Evolutionary conservation across 2,113 vertebrate species (phyloP).

Genomic region (Vanacampus margaritifer): DNA sequence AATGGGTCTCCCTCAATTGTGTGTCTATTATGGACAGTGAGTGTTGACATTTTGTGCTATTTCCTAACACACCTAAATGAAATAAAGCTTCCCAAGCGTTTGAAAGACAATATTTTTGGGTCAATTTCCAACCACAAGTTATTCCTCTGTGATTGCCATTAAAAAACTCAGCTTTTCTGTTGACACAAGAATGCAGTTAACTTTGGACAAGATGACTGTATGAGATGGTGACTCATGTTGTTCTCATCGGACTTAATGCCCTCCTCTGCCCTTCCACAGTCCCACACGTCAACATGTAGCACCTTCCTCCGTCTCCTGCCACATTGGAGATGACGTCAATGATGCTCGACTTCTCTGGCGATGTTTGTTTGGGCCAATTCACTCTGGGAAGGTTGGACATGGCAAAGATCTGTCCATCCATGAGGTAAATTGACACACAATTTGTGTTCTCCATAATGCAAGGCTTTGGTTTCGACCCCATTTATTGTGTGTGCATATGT

Average conservation of each 20-base stretch:
- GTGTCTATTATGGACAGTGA: too few species aligned
- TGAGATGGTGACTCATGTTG: conserved; percentile 32
- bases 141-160: too few species aligned
- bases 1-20: too few species aligned
- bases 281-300: conserved; percentile 38
- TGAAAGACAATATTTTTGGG: too few species aligned
- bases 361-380: conserved; percentile 9
- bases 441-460: background rate
- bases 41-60: too few species aligned
- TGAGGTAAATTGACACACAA: background rate
- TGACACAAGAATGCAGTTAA: background rate
- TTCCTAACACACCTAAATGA: too few species aligned
- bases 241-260: conserved; percentile 20
- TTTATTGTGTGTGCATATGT: conserved; percentile 9
- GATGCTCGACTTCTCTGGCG: conserved; percentile 11
- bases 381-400: background rate
- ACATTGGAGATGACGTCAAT: background rate
- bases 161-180: too few species aligned
- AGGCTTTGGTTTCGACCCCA: background rate
- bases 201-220: conserved; percentile 13
- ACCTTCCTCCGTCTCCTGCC: conserved; percentile 16
- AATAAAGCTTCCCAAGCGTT: too few species aligned
- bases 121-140: too few species aligned
- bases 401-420: background rate
- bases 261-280: conserved; percentile 38